A percentile compares a stretch with the other conserved stretches of the same genome.
Conservation (phyloP, 2,113 vertebrate genomes). For the Hemibagrus wyckioides region DNA sequence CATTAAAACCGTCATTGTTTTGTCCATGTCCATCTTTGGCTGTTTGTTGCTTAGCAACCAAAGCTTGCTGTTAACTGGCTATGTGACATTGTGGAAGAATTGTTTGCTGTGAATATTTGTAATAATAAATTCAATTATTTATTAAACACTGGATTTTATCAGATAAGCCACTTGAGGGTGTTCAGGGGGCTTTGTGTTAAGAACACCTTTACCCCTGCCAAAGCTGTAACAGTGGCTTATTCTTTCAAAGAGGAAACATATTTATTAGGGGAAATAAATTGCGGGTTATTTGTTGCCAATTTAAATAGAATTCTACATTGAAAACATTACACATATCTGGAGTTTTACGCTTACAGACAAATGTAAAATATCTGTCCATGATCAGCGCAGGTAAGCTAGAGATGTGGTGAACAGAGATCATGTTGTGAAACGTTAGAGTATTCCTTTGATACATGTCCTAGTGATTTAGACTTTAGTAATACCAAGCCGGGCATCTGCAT, state of each 20-base stretch:
- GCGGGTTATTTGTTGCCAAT: not conserved
- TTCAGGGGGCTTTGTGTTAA: not conserved
- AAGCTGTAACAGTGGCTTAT: not conserved
- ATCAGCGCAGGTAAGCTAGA: not conserved
- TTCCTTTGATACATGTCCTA: constrained; percentile 2
- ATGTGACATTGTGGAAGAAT: not conserved
- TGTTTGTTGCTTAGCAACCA: constrained; percentile 7
- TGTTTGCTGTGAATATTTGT: not conserved
- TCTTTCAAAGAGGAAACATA: not conserved
- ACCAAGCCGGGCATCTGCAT: constrained; percentile 18
- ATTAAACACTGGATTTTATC: not conserved
- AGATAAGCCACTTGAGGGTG: not conserved
- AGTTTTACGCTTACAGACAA: not conserved
- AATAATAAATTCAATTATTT: not conserved
- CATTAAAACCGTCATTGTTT: not conserved
- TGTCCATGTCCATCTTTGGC: not conserved
- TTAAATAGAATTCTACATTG: not conserved
- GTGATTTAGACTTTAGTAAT: not conserved
- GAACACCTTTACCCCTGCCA: not conserved
- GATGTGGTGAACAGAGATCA: not conserved
- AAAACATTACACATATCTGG: not conserved
- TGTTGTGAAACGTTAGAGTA: not conserved
- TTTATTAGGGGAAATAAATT: not conserved
- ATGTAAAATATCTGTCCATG: not conserved
- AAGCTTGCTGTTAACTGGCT: not conserved